Conservation (phyloP, 1,140 invertebrate genomes). For the Sminthurinus signatus region DNA sequence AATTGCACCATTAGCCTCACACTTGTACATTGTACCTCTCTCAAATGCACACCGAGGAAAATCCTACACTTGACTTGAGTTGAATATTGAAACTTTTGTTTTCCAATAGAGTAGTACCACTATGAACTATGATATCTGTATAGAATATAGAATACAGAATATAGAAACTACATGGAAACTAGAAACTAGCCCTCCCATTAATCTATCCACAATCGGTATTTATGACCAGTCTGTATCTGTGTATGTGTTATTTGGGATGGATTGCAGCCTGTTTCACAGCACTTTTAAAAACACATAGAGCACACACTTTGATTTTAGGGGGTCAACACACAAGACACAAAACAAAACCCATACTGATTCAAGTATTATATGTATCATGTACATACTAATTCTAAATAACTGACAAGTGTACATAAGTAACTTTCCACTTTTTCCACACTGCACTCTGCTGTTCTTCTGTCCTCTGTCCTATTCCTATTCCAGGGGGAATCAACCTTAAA, state of each 20-base stretch:
- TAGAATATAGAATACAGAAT: too few species aligned
- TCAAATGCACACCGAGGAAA: not conserved
- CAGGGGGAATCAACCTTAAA: not conserved
- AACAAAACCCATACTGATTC: not conserved
- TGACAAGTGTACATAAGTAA: too few species aligned
- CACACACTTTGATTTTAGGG: not conserved
- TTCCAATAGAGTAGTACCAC: not conserved
- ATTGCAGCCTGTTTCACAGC: conserved; percentile 1
- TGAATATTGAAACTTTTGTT: conserved; percentile 7
- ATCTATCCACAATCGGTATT: not conserved
- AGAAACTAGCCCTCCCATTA: not conserved
- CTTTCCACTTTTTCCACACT: not conserved
- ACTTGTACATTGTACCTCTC: not conserved
- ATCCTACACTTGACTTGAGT: not conserved
- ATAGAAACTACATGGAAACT: not conserved
- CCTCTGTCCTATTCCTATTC: not conserved
- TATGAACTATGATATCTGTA: too few species aligned
- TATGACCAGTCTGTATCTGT: not conserved
- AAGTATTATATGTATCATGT: not conserved
- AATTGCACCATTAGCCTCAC: too few species aligned
- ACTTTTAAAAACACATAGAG: not conserved
- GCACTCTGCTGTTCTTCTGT: not conserved
- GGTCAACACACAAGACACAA: not conserved
- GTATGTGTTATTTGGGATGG: not conserved
- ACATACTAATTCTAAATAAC: not conserved